Conservation (phyloP, 2,113 vertebrate genomes). For the Shinisaurus crocodilurus region DNA sequence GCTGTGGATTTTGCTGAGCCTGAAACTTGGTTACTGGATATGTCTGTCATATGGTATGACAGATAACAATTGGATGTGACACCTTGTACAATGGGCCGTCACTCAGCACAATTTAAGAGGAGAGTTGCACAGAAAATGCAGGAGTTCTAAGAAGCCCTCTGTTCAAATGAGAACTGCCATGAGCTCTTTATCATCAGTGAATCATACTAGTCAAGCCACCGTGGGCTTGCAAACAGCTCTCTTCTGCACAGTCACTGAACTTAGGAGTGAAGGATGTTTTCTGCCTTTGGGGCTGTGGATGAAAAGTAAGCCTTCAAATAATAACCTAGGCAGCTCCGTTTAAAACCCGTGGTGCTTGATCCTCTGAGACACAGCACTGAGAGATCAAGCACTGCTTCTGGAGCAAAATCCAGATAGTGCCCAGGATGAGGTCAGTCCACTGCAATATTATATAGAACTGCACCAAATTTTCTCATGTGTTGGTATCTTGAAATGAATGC, state of each 20-base stretch:
- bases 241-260: slow-evolving; percentile 32
- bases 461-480: slow-evolving; percentile 39
- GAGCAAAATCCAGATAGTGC: slow-evolving; percentile 49
- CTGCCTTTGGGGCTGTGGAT: slow-evolving; percentile 32
- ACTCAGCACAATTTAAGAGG: not conserved
- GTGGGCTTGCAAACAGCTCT: not conserved
- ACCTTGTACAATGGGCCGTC: slow-evolving; percentile 2
- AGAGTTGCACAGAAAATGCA: not conserved
- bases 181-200: slow-evolving; percentile 8
- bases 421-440: slow-evolving; percentile 37
- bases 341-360: not conserved
- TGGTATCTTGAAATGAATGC: not conserved
- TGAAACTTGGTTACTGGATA: slow-evolving; percentile 25
- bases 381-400: slow-evolving; percentile 38
- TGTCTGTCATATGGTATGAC: not conserved
- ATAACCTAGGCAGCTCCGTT: not conserved
- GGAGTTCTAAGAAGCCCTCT: slow-evolving; percentile 19
- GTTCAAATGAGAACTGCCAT: slow-evolving; percentile 29
- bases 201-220: slow-evolving; percentile 37
- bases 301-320: slow-evolving; percentile 50
- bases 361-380: not conserved
- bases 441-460: not conserved
- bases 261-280: slow-evolving; percentile 38
- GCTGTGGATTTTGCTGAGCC: slow-evolving; percentile 5
- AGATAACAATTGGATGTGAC: slow-evolving; percentile 37